These are phyloP conservation scores for Eubasilissa splendida DNA, from an alignment of 2,888 invertebrate species.

Conservation along the genomic window DNA sequence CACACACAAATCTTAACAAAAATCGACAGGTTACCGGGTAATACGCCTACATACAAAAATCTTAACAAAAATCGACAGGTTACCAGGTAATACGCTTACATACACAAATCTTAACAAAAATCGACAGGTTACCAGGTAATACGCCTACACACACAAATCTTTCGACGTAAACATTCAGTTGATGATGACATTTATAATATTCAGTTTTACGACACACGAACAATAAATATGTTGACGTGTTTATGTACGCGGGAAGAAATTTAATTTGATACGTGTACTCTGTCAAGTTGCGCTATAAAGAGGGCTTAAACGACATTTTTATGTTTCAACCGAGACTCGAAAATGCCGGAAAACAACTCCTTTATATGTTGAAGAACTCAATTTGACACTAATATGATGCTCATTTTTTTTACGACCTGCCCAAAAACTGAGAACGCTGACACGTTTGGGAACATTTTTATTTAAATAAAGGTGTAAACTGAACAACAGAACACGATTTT, in stretches of 20 bases:
- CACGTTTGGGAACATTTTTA: neutral
- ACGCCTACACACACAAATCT: no score
- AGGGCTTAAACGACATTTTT: constrained; percentile 32
- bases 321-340: constrained; percentile 17
- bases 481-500: no score
- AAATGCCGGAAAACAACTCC: constrained; percentile 25
- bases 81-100: no score
- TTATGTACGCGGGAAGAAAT: constrained; percentile 47
- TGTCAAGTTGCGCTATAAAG: constrained; percentile 17
- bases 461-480: no score
- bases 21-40: no score
- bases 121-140: no score
- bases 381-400: constrained; percentile 12
- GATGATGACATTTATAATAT: neutral
- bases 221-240: constrained; percentile 46
- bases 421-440: constrained; percentile 3
- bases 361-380: constrained; percentile 15
- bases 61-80: no score
- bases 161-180: no score
- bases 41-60: no score
- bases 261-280: constrained; percentile 47
- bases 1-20: no score
- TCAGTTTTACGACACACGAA: constrained; percentile 12
- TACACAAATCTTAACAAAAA: no score
- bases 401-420: constrained; percentile 22